Evolutionary conservation across 2,888 invertebrate genomes (phyloP), one percentile per base, ranked within the genome.

Genomic region (Leucophenga maculata): DNA sequence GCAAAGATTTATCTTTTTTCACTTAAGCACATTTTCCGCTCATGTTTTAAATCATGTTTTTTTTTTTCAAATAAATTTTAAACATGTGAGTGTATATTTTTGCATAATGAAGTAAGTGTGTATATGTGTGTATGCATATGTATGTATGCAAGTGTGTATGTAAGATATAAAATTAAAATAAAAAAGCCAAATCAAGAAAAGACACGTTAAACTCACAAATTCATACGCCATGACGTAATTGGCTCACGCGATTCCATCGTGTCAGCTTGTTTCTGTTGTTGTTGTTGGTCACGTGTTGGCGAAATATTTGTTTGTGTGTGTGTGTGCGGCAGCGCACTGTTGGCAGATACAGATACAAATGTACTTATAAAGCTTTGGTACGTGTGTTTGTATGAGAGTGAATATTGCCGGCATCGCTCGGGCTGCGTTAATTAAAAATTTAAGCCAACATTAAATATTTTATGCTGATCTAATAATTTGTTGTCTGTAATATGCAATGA

Each of bases 201-300:
- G 73, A 66, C 60, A 79, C 70, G 70, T 74, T 71, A 75, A 69
- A 74, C 18, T 18, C 1, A 48, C 52, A 73, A 85, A 85, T 86
- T 82, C 83, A 85, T 86, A 79, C 79, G 73, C 77, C 83, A 83
- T 88, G 87, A 88, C 88, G 88, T 87, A 88, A 88, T 84, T 77
- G 74, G 79, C 87, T 88, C 88, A 88, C 88, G 88, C 87, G 88
- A 88, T 83, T 82, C 82, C 81, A 85, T 84, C 88, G 85, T 87
- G 84, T 81, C 79, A 82, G 76, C 68, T 68, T 72, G 72, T 65
- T 57, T 68, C 64, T 62, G 75, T 76, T 76, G 76, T 81, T 85
- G 83, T 80, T 79, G 79, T 80, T 84, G 83, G 83, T 83, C 83
- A 83, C 83, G 83, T 83, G 85, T 11, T 85, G 77, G 78, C 74